Conservation (phyloP, 2,888 invertebrate genomes). For the Acanthopleura granulata region DNA sequence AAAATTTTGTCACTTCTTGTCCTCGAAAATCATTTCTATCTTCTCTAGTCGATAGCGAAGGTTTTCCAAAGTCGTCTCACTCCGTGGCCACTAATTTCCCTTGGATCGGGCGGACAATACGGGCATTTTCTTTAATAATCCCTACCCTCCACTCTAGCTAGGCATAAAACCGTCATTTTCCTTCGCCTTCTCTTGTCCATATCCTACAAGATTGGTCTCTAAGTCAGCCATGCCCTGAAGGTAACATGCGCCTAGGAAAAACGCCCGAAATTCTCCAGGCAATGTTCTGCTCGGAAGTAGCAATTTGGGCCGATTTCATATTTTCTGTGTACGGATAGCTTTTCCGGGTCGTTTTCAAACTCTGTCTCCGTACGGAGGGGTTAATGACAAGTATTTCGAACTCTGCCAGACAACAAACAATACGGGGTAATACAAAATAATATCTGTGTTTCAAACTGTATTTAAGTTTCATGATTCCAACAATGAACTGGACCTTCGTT, state of each 20-base stretch:
- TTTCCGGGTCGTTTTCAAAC: too few relatives aligned
- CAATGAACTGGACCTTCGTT: too few relatives aligned
- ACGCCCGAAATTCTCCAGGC: not conserved
- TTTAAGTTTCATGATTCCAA: not conserved
- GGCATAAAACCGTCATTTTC: conserved; percentile 1
- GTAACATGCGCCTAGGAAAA: not conserved
- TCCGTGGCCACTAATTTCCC: conserved; percentile 6
- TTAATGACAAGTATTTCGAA: too few relatives aligned
- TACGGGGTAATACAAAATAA: not conserved
- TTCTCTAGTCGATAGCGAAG: not conserved
- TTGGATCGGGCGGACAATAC: not conserved
- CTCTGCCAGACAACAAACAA: not conserved
- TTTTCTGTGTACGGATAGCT: too few relatives aligned
- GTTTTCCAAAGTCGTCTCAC: not conserved
- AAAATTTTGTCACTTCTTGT: conserved; percentile 1
- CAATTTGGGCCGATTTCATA: too few relatives aligned
- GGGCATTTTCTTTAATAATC: conserved; percentile 9
- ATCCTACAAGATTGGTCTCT: not conserved
- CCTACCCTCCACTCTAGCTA: not conserved
- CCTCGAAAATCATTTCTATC: not conserved
- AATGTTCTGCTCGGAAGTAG: too few relatives aligned
- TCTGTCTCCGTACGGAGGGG: too few relatives aligned
- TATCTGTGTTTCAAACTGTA: conserved; percentile 8
- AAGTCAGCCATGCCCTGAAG: conserved; percentile 7
- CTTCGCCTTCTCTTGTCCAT: not conserved